A percentile compares a stretch with the other conserved stretches of the same genome.
These are phyloP conservation scores for Potorous gilbertii DNA, from an alignment of 2,797 vertebrate species.

Conservation along the genomic window DNA sequence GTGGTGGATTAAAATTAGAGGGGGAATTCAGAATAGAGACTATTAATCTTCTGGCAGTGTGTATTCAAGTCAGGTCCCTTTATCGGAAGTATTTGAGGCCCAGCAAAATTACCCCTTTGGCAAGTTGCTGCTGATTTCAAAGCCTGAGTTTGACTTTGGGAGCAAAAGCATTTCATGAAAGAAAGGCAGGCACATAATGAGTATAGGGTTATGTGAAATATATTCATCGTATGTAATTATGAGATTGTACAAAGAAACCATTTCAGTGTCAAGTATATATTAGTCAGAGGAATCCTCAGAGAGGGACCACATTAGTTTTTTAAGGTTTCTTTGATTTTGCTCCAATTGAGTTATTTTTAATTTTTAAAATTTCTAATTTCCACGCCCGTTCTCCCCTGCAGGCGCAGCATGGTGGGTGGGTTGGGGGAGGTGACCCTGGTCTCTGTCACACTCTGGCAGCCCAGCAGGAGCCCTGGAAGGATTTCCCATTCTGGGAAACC, in stretches of 20 bases:
- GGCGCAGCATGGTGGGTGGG: neutral
- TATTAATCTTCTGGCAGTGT: slow-evolving; percentile 71
- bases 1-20: slow-evolving; percentile 68
- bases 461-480: neutral
- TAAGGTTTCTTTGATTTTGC: slow-evolving; percentile 37
- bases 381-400: neutral
- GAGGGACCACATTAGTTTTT: slow-evolving; percentile 18
- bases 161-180: slow-evolving; percentile 57
- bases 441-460: neutral
- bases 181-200: slow-evolving; percentile 62
- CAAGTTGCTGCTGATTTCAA: slow-evolving; percentile 63
- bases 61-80: slow-evolving; percentile 70
- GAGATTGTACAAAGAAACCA: slow-evolving; percentile 69
- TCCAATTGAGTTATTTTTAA: neutral
- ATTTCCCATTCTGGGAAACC: neutral
- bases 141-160: slow-evolving; percentile 73
- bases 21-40: slow-evolving; percentile 61
- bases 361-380: neutral
- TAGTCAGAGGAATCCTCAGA: slow-evolving; percentile 69
- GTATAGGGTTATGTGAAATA: slow-evolving; percentile 64
- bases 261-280: slow-evolving; percentile 65
- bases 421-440: neutral
- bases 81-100: slow-evolving; percentile 68
- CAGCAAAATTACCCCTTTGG: slow-evolving; percentile 74
- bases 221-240: slow-evolving; percentile 69